Evolutionary conservation across 1,140 invertebrate genomes (phyloP), one percentile per base, ranked within the genome.

Genomic region (Dermatophagoides farinae): DNA sequence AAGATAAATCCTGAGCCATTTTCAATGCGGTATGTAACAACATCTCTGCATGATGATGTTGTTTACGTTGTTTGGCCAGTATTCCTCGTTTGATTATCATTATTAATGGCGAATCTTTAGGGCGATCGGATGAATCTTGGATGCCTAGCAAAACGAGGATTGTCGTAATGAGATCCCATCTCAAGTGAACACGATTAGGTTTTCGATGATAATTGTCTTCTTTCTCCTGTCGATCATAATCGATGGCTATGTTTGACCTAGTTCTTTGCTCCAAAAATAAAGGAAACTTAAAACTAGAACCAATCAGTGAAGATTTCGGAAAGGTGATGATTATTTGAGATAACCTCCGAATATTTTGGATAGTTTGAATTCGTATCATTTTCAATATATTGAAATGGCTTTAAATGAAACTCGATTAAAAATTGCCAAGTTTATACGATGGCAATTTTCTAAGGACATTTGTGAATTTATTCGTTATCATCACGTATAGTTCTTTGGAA

Each of bases 11-110:
- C 70, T 89, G 85, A 9, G 88, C 87, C 69, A 87, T 76, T 52
- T 80, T 79, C 50, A 91, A 73, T 1, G 86, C 86, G 37, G 88
- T 68, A 71, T 88, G 85, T 31, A 92, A 74, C 70, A 88, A 78
- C 70, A 82, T 80, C 71, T 91, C 85, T 6, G 88, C 87, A 70
- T 84, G 84, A 41, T 83, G 76, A 68, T 77, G 82, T 68, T 90
- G 80, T 65, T 79, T 75, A 67, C 78, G 78, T 77, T 90, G 69
- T 8, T 77, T 68, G 53, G 67, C 69, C 18, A 40, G 68, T 49
- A 62, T 18, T 54, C 62, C 82, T 64, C 82, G 72, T 73, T 86
- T 87, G 49, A 87, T 80, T 0, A 77, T 81, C 58, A 76, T 74
- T 65, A 85, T 78, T 18, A 86, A 68, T 68, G 83, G 79, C 51